These are phyloP conservation scores for Periplaneta americana DNA, from an alignment of 1,140 invertebrate species.

Conservation along the genomic window DNA sequence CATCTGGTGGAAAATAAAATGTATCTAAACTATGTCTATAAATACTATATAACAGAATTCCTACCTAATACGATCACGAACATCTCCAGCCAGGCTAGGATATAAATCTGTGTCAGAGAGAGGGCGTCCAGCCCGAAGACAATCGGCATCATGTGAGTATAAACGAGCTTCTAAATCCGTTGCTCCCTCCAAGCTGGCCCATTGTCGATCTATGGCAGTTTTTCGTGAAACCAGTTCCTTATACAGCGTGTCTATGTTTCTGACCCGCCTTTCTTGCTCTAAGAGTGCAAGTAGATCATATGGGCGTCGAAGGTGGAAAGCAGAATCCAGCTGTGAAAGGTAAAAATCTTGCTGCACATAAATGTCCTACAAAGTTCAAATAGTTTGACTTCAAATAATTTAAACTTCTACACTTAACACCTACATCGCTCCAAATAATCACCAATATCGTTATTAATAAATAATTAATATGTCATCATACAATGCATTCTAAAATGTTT, in stretches of 20 bases:
- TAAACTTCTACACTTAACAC: neutral
- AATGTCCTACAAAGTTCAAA: neutral
- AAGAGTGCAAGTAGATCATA: constrained; percentile 76
- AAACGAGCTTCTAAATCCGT: constrained; percentile 57
- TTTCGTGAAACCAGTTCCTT: constrained; percentile 58
- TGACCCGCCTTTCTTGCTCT: constrained; percentile 69
- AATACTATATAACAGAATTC: too few species aligned
- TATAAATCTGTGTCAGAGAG: constrained; percentile 64
- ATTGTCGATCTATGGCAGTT: constrained; percentile 56
- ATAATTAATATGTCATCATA: neutral
- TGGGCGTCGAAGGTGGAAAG: constrained; percentile 69
- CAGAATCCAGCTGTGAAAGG: constrained; percentile 54
- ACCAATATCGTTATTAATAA: neutral
- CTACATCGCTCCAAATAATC: neutral
- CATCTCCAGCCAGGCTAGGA: constrained; percentile 52
- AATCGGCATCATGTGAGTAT: constrained; percentile 59
- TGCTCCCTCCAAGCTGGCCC: constrained; percentile 50
- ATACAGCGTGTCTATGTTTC: constrained; percentile 57
- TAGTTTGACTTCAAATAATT: neutral
- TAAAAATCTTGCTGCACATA: neutral
- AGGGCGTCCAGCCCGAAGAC: constrained; percentile 50
- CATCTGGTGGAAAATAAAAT: too few species aligned
- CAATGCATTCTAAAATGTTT: neutral
- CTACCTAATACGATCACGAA: constrained; percentile 37
- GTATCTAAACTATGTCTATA: too few species aligned